These are phyloP conservation scores for Eidolon dupreanum DNA, from an alignment of 2,797 vertebrate genomes.

Conservation along the genomic window DNA sequence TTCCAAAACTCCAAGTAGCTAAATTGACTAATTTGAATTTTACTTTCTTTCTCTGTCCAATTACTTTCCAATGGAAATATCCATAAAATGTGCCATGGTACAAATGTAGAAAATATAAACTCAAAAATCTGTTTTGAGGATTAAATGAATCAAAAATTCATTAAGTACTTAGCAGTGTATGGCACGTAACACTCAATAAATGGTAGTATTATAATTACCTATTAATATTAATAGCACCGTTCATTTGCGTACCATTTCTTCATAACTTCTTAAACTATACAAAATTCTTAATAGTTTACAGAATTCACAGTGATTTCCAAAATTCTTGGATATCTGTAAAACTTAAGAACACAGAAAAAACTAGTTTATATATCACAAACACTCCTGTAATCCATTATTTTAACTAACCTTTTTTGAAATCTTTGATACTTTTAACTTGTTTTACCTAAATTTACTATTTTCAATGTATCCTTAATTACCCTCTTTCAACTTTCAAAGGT, in stretches of 20 bases:
- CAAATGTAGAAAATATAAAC: neutral
- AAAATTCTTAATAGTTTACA: conserved; percentile 23
- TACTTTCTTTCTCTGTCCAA: conserved; percentile 8
- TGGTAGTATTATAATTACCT: neutral
- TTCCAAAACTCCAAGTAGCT: conserved; percentile 27
- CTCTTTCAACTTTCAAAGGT: conserved; percentile 6
- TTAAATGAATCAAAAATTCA: conserved; percentile 34
- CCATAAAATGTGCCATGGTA: neutral
- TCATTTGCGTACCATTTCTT: conserved; percentile 27
- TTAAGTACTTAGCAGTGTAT: neutral
- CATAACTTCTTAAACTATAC: neutral
- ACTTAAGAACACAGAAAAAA: conserved; percentile 19
- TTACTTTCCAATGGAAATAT: neutral
- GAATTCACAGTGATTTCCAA: conserved; percentile 25
- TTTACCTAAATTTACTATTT: conserved; percentile 41
- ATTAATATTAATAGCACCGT: neutral
- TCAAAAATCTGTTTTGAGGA: neutral
- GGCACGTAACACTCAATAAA: neutral
- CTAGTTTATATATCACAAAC: conserved; percentile 7
- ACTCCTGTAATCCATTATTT: conserved; percentile 4
- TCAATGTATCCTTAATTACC: conserved; percentile 19
- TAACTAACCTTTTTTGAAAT: neutral
- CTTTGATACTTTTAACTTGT: conserved; percentile 2
- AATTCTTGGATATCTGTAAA: conserved; percentile 27
- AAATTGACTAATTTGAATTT: conserved; percentile 14